Evolutionary conservation across 2,113 vertebrate species (phyloP), one percentile per base, ranked within the genome.

Genomic region (Salvelinus namaycush): DNA sequence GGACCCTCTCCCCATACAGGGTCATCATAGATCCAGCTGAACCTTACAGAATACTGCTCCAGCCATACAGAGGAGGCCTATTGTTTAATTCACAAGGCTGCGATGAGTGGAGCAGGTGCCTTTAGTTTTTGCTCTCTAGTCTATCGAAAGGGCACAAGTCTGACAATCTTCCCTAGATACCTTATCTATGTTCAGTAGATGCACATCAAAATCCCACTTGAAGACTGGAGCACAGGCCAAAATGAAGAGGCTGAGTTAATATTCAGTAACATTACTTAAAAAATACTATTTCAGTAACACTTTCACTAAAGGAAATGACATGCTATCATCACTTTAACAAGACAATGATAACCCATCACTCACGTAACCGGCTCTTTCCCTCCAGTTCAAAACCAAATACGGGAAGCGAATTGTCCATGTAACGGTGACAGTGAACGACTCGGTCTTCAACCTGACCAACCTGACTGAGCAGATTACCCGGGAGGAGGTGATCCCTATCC

Each of bases 321-420:
- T 44, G 51, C 51, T 18, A 54, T 18, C 16, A 18, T 54, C 51
- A 16, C 51, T 14, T 54, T 16, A 54, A 54, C 51, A 54, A 54
- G 12, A 54, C 39, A 44, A 44, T 54, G 51, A 16, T 54, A 54
- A 54, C 51, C 12, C 51, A 27, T 31, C 27, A 27, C 44, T 71
- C 14, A 62, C 3, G 31, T 69, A 59, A 79, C 39, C 66, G 3
- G 13, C 24, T 48, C 70, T 80, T 13, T 79, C 72, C 72, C 78
- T 89, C 77, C 87, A 99, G 97, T 98, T 97, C 87, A 99, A 99
- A 94, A 99, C 97, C 78, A 96, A 93, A 81, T 98, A 99, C 24
- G 95, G 93, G 72, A 97, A 94, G 85, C 94, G 93, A 80, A 82
- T 83, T 2, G 89, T 96, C 77, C 91, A 90, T 66, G 89, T 94